Base-by-base conservation (phyloP, 2,113 vertebrate genomes). In the Bos indicus region DNA sequence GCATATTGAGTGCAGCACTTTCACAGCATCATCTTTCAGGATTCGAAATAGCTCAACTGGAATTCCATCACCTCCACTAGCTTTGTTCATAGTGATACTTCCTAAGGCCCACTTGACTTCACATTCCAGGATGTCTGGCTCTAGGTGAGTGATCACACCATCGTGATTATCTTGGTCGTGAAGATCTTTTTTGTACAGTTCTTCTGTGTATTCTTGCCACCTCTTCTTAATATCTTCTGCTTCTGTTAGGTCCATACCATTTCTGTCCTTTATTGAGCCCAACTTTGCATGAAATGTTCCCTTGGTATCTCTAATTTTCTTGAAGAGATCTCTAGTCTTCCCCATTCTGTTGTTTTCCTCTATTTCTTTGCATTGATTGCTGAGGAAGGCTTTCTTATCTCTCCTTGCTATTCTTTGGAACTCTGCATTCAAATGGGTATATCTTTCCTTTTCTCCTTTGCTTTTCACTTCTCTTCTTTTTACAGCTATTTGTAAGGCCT, bases 331-430 rank as follows among this genome's bases (percentile, higher is more conserved):
- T 64, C 59, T 60, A 60, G 59, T 30, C 30, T n/a, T 64, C n/a
- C 1, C 30, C 7, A 17, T n/a, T 64, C 30, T 64, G 15, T 64
- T n/a, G 30, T 64, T 64, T 64, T 64, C 30, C 15, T 64, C 62
- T 64, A 9, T 64, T 64, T n/a, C 15, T 64, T 64, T 64, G 62
- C 62, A 2, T 0, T n/a, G 30, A 17, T 9, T 0, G 0, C 30
- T 17, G 6, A n/a, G 16, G 62, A n/a, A 17, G 15, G 7, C 62
- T 64, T 33, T 64, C 62, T 64, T n/a, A 64, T 64, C 30, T 64
- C 15, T 33, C 30, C 7, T 64, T 64, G 60, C 30, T 64, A 8
- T 64, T 64, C 62, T n/a, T 64, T 17, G 15, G 15, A 64, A 17
- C 15, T n/a, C 30, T n/a, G 15, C 7, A n/a, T 64, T 64, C 30